Percentiles rank a stretch among this genome's conserved stretches.
phyloP scores from a whole-genome alignment of 2,888 invertebrate genomes.

The Serripes groenlandicus region DNA sequence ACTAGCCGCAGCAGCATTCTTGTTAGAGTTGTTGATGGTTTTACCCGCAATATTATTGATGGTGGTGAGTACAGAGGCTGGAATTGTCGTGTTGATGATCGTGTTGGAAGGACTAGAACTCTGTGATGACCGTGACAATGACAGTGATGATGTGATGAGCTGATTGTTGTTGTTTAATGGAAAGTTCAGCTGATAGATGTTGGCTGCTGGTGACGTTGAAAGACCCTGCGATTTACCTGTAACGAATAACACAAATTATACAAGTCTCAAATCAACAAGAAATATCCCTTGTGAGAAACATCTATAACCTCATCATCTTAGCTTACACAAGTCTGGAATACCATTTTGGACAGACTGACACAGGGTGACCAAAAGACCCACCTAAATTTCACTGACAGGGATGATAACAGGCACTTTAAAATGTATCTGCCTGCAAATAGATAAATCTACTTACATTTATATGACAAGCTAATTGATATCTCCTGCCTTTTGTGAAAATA shows the following conservation, averaged over 20 bases:
- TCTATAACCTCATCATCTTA: too few species aligned
- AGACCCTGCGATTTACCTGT: conserved; percentile 82
- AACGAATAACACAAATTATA: neutral
- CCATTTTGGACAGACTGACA: too few species aligned
- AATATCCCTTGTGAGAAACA: neutral
- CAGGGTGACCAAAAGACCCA: too few species aligned
- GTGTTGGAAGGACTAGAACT: conserved; percentile 48
- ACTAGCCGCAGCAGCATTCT: conserved; percentile 45
- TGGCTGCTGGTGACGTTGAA: conserved; percentile 84
- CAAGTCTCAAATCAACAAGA: neutral
- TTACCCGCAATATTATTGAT: conserved; percentile 63
- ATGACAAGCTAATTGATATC: too few species aligned
- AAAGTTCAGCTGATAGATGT: conserved; percentile 84
- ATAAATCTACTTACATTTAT: too few species aligned
- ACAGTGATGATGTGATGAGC: conserved; percentile 44
- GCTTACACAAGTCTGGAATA: too few species aligned
- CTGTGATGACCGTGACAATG: conserved; percentile 41
- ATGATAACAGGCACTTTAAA: too few species aligned
- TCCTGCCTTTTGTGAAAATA: too few species aligned
- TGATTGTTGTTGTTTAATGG: conserved; percentile 74
- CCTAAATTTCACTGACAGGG: too few species aligned
- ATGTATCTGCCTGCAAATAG: too few species aligned
- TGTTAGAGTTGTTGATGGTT: conserved; percentile 52
- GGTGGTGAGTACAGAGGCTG: conserved; percentile 57
- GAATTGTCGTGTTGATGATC: conserved; percentile 19